A percentile compares a stretch with the other conserved stretches of the same genome.
These are phyloP conservation scores for Drosophila sordidapex DNA, from an alignment of 2,888 invertebrate genomes.

Conservation along the genomic window DNA sequence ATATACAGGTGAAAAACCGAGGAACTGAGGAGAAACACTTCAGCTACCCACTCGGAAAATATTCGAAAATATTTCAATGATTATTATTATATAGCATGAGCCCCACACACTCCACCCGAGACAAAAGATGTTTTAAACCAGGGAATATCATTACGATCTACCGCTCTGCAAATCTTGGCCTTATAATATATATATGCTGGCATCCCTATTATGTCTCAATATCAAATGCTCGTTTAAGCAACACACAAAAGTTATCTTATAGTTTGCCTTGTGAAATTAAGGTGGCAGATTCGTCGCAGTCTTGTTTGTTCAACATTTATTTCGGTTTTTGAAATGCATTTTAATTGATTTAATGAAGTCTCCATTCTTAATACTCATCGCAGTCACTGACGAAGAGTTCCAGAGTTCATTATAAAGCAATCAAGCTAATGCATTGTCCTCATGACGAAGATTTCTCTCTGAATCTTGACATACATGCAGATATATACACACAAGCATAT, in stretches of 20 bases:
- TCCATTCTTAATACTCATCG: constrained; percentile 11
- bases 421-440: constrained; percentile 29
- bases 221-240: neutral
- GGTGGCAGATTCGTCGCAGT: neutral
- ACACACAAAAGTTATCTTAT: neutral
- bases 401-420: constrained; percentile 53
- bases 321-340: neutral
- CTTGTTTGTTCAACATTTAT: neutral
- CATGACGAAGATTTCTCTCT: constrained; percentile 41
- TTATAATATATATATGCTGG: neutral
- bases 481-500: neutral
- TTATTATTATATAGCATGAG: neutral
- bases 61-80: neutral
- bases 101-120: neutral
- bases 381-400: constrained; percentile 52
- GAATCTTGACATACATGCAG: constrained; percentile 39
- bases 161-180: neutral
- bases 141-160: neutral
- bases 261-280: neutral
- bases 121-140: neutral
- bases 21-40: neutral
- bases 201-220: neutral
- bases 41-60: neutral
- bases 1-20: neutral
- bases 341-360: constrained; percentile 48